phyloP scores from a whole-genome alignment of 2,888 invertebrate species.

The Carpatolechia fugitivella region DNA sequence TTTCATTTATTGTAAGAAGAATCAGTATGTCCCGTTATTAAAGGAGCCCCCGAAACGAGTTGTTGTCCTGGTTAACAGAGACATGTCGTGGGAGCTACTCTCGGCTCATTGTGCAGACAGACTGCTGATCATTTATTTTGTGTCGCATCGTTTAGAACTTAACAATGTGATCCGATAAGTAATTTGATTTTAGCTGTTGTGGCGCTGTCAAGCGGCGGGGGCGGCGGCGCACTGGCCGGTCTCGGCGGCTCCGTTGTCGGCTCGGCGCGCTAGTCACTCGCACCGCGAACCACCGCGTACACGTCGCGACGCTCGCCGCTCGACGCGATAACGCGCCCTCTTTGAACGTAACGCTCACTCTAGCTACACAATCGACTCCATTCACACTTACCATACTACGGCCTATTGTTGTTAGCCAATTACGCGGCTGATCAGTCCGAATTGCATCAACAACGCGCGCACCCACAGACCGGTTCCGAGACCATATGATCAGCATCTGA shows the following conservation, averaged over 20 bases:
- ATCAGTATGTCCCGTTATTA: conserved; percentile 26
- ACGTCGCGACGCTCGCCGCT: conserved; percentile 45
- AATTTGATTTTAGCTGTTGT: conserved; percentile 58
- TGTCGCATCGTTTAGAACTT: conserved; percentile 42
- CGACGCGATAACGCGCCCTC: conserved; percentile 63
- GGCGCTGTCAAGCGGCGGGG: conserved; percentile 47
- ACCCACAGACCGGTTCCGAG: conserved; percentile 55
- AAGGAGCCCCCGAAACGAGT: conserved; percentile 6
- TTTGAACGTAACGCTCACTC: conserved; percentile 57
- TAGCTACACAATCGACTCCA: conserved; percentile 46
- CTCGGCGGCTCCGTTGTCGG: conserved; percentile 15
- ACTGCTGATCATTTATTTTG: conserved; percentile 47
- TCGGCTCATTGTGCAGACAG: conserved; percentile 41
- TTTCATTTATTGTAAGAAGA: not conserved
- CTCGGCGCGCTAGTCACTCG: conserved; percentile 48
- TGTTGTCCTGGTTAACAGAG: conserved; percentile 36
- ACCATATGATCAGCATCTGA: conserved; percentile 61
- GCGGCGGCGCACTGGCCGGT: conserved; percentile 37
- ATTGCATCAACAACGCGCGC: conserved; percentile 30
- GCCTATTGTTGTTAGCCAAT: conserved; percentile 33
- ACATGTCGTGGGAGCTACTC: conserved; percentile 56
- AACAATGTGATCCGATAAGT: conserved; percentile 63
- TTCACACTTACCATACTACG: conserved; percentile 39
- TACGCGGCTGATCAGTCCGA: conserved; percentile 31
- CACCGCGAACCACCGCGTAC: conserved; percentile 59